A percentile compares a stretch with the other conserved stretches of the same genome.
phyloP scores from a whole-genome alignment of 2,113 vertebrate species.

The Uropsilus gracilis region DNA sequence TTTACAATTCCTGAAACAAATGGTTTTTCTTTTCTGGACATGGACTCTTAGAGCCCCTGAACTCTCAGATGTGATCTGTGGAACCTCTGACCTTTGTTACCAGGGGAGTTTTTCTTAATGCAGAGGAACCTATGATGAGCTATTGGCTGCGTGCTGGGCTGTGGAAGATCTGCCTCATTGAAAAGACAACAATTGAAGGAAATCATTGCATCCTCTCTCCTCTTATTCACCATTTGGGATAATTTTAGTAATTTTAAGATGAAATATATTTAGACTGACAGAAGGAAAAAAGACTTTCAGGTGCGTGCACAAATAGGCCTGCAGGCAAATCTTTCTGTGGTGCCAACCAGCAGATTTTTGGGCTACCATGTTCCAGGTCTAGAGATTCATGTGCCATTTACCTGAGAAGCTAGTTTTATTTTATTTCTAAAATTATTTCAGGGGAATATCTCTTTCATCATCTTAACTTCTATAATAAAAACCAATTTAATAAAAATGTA shows the following conservation, averaged over 20 bases:
- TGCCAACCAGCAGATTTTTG: not conserved
- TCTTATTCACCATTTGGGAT: not conserved
- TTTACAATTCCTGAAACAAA: not conserved
- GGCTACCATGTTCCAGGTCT: not conserved
- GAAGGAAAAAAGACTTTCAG: not conserved
- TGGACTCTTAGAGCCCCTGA: not conserved
- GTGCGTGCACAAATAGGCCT: not conserved
- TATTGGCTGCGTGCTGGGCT: constrained; percentile 19
- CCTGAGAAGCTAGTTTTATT: not conserved
- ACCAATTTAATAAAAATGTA: not conserved
- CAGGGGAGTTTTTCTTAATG: constrained; percentile 38
- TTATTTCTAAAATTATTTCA: constrained; percentile 41
- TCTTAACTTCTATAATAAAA: constrained; percentile 19
- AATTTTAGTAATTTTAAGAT: constrained; percentile 7
- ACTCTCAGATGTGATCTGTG: constrained; percentile 15
- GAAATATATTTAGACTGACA: not conserved
- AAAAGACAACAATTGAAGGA: not conserved
- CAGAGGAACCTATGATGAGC: constrained; percentile 34
- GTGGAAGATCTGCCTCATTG: not conserved
- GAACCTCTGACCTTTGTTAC: constrained; percentile 9
- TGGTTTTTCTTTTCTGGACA: not conserved
- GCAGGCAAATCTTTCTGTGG: not conserved
- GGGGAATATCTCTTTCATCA: not conserved
- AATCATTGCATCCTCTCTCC: not conserved
- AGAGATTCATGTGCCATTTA: not conserved